These are phyloP conservation scores for Neoascia interrupta DNA, from an alignment of 2,888 invertebrate genomes.

Conservation along the genomic window DNA sequence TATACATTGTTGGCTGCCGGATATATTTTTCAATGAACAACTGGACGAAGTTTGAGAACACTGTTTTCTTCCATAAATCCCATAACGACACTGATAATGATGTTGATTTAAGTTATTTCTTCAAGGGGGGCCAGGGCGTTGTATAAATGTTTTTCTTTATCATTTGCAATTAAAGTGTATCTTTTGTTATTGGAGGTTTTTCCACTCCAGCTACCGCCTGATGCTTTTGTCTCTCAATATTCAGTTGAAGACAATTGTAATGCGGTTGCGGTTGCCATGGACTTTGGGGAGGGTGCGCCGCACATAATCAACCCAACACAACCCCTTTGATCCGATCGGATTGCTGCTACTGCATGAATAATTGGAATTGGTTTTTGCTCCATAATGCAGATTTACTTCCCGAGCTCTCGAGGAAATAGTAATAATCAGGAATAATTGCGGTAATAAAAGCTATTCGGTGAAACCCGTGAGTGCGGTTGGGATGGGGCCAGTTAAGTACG, in stretches of 20 bases:
- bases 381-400: conserved; percentile 49
- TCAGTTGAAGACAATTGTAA: conserved; percentile 5
- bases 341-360: conserved; percentile 46
- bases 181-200: conserved; percentile 26
- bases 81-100: conserved; percentile 57
- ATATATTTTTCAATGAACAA: conserved; percentile 13
- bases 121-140: background rate
- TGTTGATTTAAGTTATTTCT: conserved; percentile 35
- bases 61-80: conserved; percentile 40
- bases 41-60: conserved; percentile 34
- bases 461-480: background rate
- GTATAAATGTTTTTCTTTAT: conserved; percentile 37
- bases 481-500: conserved; percentile 28
- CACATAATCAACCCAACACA: background rate
- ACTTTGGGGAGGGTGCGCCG: conserved; percentile 14
- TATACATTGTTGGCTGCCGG: background rate
- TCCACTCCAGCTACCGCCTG: background rate
- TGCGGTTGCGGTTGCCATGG: conserved; percentile 37
- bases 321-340: conserved; percentile 23
- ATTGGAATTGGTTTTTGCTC: conserved; percentile 41
- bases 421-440: conserved; percentile 57
- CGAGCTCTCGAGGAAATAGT: conserved; percentile 27
- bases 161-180: conserved; percentile 56
- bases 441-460: conserved; percentile 45
- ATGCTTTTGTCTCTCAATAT: background rate